A percentile compares a stretch with the other conserved stretches of the same genome.
phyloP scores from a whole-genome alignment of 2,888 invertebrate species.

The Drosophila tanythrix region DNA sequence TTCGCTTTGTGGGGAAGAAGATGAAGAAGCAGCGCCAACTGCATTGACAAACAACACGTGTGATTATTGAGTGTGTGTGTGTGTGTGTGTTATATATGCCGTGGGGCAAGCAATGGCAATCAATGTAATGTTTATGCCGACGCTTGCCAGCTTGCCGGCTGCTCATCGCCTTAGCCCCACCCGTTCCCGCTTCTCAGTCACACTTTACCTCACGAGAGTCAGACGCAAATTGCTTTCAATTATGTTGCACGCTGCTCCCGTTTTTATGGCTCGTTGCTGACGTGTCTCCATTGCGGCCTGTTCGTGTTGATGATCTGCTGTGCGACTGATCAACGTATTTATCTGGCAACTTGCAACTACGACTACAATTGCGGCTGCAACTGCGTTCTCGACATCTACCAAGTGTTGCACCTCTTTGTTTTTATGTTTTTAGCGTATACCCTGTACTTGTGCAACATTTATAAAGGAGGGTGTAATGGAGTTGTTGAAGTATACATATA shows the following conservation, averaged over 20 bases:
- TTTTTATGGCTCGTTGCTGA: conserved; percentile 73
- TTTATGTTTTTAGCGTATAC: not conserved
- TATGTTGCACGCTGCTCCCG: conserved; percentile 79
- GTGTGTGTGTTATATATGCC: conserved; percentile 7
- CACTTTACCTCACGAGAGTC: conserved; percentile 30
- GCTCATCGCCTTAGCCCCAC: conserved; percentile 28
- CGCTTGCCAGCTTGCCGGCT: conserved; percentile 43
- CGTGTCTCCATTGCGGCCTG: conserved; percentile 66
- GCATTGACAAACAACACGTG: conserved; percentile 78
- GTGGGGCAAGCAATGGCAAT: conserved; percentile 65
- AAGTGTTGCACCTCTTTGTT: conserved; percentile 3
- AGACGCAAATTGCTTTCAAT: conserved; percentile 79
- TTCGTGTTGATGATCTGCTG: conserved; percentile 70
- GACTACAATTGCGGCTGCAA: conserved; percentile 44
- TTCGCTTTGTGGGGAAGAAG: conserved; percentile 2
- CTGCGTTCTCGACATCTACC: conserved; percentile 65
- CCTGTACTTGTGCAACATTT: not conserved
- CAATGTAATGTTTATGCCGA: conserved; percentile 72
- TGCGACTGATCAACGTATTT: conserved; percentile 72
- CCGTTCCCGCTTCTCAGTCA: not conserved
- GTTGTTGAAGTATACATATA: not conserved
- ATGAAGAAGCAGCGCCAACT: conserved; percentile 41
- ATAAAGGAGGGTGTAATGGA: not conserved
- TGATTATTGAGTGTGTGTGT: conserved; percentile 28
- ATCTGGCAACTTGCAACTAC: conserved; percentile 53